phyloP scores from a whole-genome alignment of 2,113 vertebrate genomes.

The Vicugna pacos region DNA sequence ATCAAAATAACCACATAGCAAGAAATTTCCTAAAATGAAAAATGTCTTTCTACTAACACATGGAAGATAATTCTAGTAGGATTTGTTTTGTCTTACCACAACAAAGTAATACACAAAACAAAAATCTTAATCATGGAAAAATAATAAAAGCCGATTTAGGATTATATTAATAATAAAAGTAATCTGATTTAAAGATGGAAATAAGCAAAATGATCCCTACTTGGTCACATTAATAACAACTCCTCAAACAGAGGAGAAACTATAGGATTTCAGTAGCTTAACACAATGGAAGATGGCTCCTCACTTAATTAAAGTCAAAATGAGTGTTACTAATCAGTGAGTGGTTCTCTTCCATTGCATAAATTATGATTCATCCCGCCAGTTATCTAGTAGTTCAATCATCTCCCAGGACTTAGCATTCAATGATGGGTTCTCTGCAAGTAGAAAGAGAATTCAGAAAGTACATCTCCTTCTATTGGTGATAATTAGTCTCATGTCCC shows the following conservation, averaged over 20 bases:
- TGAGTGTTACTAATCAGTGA: not conserved
- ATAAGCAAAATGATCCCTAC: not conserved
- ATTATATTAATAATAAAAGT: not conserved
- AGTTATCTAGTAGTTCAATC: not conserved
- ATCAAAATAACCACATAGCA: not conserved
- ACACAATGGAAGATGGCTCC: not conserved
- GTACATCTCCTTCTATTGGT: not conserved
- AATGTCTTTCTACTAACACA: conserved; percentile 32
- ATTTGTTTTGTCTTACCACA: conserved; percentile 56
- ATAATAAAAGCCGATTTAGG: not conserved
- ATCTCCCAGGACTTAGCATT: not conserved
- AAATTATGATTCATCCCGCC: not conserved
- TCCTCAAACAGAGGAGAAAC: not conserved
- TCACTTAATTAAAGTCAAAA: not conserved
- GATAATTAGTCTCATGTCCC: not conserved
- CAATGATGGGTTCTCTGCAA: not conserved
- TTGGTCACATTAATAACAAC: not conserved
- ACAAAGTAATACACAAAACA: conserved; percentile 33
- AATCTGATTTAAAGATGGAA: not conserved
- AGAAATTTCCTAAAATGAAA: not conserved
- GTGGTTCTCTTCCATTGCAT: not conserved
- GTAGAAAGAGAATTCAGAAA: not conserved
- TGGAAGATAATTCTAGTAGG: conserved; percentile 8
- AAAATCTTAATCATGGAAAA: not conserved
- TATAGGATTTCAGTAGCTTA: not conserved